Evolutionary conservation across 2,888 invertebrate genomes (phyloP), one percentile per base, ranked within the genome.

Genomic region (Drosophila dives): DNA sequence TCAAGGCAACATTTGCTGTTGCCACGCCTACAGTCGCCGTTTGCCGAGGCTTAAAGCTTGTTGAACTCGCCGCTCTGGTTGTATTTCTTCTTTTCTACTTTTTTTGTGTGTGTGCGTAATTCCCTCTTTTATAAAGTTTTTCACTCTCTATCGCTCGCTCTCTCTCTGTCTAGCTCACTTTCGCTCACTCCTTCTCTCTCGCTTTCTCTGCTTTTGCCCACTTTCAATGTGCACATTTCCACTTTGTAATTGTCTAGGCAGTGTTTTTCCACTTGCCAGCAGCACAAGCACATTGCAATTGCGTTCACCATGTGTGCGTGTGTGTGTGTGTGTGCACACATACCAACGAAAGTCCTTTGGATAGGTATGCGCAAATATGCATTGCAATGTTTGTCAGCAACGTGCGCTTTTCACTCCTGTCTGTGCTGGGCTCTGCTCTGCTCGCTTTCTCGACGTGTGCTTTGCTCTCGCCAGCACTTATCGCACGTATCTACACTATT

Each of bases 221-320:
- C 66, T 56, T 65, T 38, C 51, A 59, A 45, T 64, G 81, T 83
- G 45, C 23, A 72, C 84, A 79, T 73, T 83, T 84, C 72, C 84
- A 86, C 89, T 89, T 89, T 89, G 83, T 89, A 81, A 83, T 89
- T 89, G 84, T 86, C 86, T 77, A 74, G 67, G 74, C 84, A 60
- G 58, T 64, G 66, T 66, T 86, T 81, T 62, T 54, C 58, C 77
- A 79, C 86, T 77, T 80, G 66, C 74, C 77, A 75, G 69, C 75
- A 75, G 64, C 64, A 58, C 70, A 70, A 70, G 79, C 79, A 64
- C 60, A 58, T 64, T 66, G 58, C 77, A 67, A 67, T 71, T 75
- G 70, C 75, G 79, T 55, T 56, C 75, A 53, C 20, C 54, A 26
- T 65, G 33, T 29, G 34, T 63, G 23, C 20, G 51, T 12, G 34